phyloP scores from a whole-genome alignment of 2,113 vertebrate genomes.

The Nansenia antarctica region DNA sequence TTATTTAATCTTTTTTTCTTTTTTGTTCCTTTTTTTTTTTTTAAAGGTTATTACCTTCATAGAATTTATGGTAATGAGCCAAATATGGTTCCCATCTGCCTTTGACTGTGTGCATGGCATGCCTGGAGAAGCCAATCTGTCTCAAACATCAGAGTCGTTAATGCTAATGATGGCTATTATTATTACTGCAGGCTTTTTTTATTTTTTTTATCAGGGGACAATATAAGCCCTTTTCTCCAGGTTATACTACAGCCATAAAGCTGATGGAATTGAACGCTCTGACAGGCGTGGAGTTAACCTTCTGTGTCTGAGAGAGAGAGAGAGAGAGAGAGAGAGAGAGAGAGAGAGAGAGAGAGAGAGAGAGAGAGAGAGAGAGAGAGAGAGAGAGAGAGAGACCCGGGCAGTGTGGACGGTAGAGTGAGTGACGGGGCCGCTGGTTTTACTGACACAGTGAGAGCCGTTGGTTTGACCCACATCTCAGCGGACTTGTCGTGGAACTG shows the following conservation, averaged over 20 bases:
- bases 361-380: too few species aligned
- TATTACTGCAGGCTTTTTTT: neutral
- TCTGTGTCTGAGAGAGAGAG: too few species aligned
- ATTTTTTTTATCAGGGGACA: neutral
- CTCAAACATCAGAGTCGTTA: slow-evolving; percentile 25
- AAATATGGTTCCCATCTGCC: slow-evolving; percentile 19
- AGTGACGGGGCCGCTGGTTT: too few species aligned
- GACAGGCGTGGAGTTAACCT: too few species aligned
- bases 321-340: too few species aligned
- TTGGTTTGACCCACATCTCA: too few species aligned
- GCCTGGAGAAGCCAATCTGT: slow-evolving; percentile 37
- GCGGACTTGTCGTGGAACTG: too few species aligned
- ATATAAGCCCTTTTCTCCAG: slow-evolving; percentile 2
- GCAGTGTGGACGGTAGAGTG: too few species aligned
- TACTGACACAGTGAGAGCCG: too few species aligned
- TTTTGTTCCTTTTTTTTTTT: slow-evolving; percentile 17
- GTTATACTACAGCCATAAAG: neutral
- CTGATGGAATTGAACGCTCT: slow-evolving; percentile 8
- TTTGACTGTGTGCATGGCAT: slow-evolving; percentile 23
- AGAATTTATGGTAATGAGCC: slow-evolving; percentile 43
- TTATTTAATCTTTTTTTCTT: slow-evolving; percentile 15
- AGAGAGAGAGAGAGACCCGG: too few species aligned
- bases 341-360: too few species aligned
- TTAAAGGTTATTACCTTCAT: slow-evolving; percentile 32
- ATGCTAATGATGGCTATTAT: slow-evolving; percentile 15